phyloP scores from a whole-genome alignment of 2,797 vertebrate genomes.

The Pangasius sanitwongsei region DNA sequence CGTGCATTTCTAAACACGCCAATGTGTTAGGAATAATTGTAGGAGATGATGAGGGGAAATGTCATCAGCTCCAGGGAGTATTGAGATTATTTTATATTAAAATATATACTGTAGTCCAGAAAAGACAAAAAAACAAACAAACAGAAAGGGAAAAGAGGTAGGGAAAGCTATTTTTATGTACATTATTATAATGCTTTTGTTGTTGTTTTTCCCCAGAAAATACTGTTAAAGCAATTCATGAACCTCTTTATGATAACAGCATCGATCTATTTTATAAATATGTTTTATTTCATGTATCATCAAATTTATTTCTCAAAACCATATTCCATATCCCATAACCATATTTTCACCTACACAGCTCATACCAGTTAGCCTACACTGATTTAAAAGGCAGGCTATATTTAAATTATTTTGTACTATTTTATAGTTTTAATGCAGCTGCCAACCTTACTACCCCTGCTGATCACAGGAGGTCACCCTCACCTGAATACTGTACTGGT shows the following conservation, averaged over 20 bases:
- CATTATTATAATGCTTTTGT: background rate
- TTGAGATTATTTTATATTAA: background rate
- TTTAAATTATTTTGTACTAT: background rate
- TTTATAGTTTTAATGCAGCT: background rate
- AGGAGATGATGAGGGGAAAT: background rate
- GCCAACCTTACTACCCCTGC: background rate
- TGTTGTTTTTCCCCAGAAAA: background rate
- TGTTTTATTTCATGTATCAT: background rate
- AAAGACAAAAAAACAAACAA: background rate
- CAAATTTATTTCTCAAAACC: background rate
- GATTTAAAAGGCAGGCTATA: background rate
- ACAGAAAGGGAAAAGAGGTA: too few species aligned
- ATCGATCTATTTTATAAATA: background rate
- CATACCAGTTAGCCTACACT: background rate
- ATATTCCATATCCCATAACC: too few species aligned
- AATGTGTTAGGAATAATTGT: background rate
- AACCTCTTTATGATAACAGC: too few species aligned
- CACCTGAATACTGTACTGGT: background rate
- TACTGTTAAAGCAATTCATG: too few species aligned
- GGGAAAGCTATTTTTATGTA: too few species aligned
- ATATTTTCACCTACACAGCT: background rate
- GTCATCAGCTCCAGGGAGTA: background rate
- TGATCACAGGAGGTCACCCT: background rate
- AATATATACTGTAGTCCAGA: background rate
- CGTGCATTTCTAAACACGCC: background rate